Percentiles rank a stretch among this genome's conserved stretches.
Conservation (phyloP, 2,113 vertebrate species). For the Tragelaphus scriptus region DNA sequence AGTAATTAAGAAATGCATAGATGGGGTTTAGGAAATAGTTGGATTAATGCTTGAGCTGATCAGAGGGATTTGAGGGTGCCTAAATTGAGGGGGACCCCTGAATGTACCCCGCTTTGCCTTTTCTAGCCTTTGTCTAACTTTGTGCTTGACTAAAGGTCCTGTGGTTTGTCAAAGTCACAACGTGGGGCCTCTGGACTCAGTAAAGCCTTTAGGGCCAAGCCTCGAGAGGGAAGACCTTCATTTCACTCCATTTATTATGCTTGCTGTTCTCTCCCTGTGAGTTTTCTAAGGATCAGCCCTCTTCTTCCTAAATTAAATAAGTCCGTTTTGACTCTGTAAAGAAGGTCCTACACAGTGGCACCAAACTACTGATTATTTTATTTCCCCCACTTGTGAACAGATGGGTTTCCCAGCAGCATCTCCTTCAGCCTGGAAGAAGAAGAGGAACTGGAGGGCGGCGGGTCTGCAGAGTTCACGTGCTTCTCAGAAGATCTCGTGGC, state of each 20-base stretch:
- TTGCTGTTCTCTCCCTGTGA: not conserved
- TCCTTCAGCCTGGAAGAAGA: slow-evolving; percentile 84
- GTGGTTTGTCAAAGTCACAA: not conserved
- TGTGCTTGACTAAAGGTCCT: not conserved
- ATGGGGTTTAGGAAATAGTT: not conserved
- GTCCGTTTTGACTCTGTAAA: not conserved
- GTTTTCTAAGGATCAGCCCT: not conserved
- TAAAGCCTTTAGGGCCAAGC: not conserved
- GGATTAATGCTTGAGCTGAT: not conserved
- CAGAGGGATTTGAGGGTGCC: not conserved
- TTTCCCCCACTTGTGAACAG: slow-evolving; percentile 69
- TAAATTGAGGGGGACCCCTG: not conserved
- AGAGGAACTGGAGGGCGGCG: slow-evolving; percentile 83
- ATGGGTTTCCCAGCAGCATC: slow-evolving; percentile 79
- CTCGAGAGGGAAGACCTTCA: not conserved
- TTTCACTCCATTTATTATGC: not conserved
- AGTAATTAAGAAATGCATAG: not conserved
- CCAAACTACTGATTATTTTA: not conserved
- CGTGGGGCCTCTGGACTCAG: not conserved
- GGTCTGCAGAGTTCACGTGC: slow-evolving; percentile 87
- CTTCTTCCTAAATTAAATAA: not conserved
- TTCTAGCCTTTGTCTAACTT: not conserved
- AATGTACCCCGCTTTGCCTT: not conserved
- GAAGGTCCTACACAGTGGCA: not conserved
- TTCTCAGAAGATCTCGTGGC: slow-evolving; percentile 91